phyloP scores from a whole-genome alignment of 2,888 invertebrate species.

The Leistus spinibarbis region DNA sequence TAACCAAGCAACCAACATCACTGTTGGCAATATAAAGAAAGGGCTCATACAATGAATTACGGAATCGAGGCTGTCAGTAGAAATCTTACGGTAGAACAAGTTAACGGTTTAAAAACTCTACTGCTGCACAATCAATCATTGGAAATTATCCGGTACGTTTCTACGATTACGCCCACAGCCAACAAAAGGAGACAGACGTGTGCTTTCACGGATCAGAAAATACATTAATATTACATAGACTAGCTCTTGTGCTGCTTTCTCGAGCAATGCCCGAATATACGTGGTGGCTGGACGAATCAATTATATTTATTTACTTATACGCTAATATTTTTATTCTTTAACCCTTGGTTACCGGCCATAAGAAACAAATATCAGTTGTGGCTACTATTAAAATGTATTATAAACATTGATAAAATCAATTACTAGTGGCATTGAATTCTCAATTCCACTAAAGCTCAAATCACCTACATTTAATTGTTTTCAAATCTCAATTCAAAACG shows the following conservation, averaged over 20 bases:
- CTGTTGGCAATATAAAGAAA: constrained; percentile 24
- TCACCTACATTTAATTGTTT: too few relatives aligned
- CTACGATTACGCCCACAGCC: neutral
- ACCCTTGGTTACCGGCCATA: too few relatives aligned
- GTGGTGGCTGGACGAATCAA: too few relatives aligned
- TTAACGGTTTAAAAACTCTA: constrained; percentile 36
- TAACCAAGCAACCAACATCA: constrained; percentile 2
- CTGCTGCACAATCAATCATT: constrained; percentile 27
- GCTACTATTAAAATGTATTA: too few relatives aligned
- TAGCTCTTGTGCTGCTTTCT: neutral
- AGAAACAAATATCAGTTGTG: too few relatives aligned
- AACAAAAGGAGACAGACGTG: neutral
- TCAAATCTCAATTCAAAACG: too few relatives aligned
- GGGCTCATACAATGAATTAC: constrained; percentile 36
- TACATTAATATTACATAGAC: neutral
- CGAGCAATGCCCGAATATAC: neutral
- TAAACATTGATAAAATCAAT: too few relatives aligned
- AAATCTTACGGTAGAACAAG: constrained; percentile 37
- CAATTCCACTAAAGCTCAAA: too few relatives aligned
- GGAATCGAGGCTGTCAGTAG: constrained; percentile 37
- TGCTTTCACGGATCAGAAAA: neutral
- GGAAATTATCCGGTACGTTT: neutral
- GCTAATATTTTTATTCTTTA: too few relatives aligned
- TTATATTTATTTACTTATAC: too few relatives aligned
- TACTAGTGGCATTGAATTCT: too few relatives aligned